Evolutionary conservation across 2,888 invertebrate genomes (phyloP).

Genomic region (Thymelicus lineola): DNA sequence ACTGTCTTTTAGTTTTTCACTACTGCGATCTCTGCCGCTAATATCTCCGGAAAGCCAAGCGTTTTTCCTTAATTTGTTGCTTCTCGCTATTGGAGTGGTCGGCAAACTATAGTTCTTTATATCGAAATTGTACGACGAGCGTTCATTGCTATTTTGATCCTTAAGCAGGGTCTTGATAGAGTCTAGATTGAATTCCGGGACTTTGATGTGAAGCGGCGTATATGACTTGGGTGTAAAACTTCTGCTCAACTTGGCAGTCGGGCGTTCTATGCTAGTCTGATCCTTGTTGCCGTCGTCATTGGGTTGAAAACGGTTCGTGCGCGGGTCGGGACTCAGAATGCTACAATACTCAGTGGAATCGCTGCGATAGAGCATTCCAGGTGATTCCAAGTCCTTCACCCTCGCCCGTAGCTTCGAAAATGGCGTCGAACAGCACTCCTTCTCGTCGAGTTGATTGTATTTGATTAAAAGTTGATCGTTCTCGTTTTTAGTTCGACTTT

Average conservation of each 20-base stretch:
- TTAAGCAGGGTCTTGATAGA: conserved; percentile 68
- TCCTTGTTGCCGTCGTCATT: conserved; percentile 59
- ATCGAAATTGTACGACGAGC: conserved; percentile 77
- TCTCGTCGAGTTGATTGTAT: conserved; percentile 61
- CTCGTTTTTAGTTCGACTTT: conserved; percentile 47
- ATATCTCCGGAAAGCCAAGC: conserved; percentile 83
- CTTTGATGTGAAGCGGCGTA: conserved; percentile 77
- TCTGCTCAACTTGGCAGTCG: conserved; percentile 67
- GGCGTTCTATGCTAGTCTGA: conserved; percentile 55
- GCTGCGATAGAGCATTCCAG: conserved; percentile 70
- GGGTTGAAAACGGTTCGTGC: conserved; percentile 55
- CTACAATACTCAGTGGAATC: conserved; percentile 82
- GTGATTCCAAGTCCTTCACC: conserved; percentile 68
- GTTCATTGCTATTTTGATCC: conserved; percentile 54
- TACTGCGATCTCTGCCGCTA: conserved; percentile 48
- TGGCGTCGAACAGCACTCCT: conserved; percentile 73
- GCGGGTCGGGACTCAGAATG: conserved; percentile 71
- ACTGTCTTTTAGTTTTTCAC: conserved; percentile 31
- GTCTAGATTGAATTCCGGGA: conserved; percentile 74
- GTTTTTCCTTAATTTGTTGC: conserved; percentile 81
- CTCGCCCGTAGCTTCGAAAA: conserved; percentile 66
- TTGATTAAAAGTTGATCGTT: conserved; percentile 48
- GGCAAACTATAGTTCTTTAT: conserved; percentile 80
- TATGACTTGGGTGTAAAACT: conserved; percentile 80
- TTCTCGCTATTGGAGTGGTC: conserved; percentile 81